Conservation (phyloP, 2,888 invertebrate genomes). For the Andrena fulva region DNA sequence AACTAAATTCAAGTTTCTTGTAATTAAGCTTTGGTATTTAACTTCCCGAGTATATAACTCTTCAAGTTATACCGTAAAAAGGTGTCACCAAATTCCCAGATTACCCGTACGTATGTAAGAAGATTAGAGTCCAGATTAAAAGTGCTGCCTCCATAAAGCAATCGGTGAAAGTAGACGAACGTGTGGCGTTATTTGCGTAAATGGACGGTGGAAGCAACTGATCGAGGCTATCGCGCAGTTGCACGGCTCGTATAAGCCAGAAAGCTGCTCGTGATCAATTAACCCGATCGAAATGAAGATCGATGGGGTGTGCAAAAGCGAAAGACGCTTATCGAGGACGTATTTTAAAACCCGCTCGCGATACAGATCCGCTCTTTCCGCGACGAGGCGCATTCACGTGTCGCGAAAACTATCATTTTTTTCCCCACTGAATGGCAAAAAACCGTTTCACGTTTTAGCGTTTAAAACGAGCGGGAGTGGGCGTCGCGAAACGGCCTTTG, state of each 20-base stretch:
- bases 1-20: too few species aligned
- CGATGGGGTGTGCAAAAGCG: not conserved
- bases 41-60: too few species aligned
- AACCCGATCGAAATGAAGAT: slow-evolving; percentile 19
- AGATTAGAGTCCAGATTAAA: not conserved
- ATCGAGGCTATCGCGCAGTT: slow-evolving; percentile 12
- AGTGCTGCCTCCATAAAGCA: too few species aligned
- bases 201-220: slow-evolving; percentile 5
- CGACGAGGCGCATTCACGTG: not conserved
- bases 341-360: not conserved
- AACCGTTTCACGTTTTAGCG: not conserved
- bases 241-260: slow-evolving; percentile 4
- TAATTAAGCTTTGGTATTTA: too few species aligned
- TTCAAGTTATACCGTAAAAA: too few species aligned
- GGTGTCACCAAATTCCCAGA: too few species aligned
- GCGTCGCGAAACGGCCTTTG: not conserved
- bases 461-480: not conserved
- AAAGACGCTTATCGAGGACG: not conserved
- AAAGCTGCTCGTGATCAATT: slow-evolving; percentile 28
- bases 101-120: too few species aligned
- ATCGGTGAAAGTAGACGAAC: too few species aligned
- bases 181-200: not conserved
- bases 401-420: not conserved
- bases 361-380: not conserved
- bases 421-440: not conserved